Base-by-base conservation (phyloP, 2,888 invertebrate species). In the Leptinotarsa juncta region DNA sequence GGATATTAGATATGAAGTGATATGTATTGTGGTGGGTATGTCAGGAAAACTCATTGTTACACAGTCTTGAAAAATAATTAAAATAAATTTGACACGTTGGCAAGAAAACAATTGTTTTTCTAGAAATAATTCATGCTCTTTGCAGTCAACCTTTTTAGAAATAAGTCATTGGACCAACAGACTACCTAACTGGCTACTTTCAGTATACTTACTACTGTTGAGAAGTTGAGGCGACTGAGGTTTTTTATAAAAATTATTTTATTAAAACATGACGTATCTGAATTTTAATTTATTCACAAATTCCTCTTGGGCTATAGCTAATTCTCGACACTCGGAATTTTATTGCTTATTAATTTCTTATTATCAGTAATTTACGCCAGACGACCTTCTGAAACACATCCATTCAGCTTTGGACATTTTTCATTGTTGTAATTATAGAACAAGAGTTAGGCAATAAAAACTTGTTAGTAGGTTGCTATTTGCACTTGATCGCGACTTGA, bases 341-440 rank as follows among this genome's bases (percentile, higher is more conserved):
- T 12, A 62, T 42, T 62, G 42, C 5, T n/a, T 42, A 62, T 32
- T 16, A 62, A 62, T 62, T 26, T 15, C 10, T 62, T n/a, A 62
- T 42, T 42, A 42, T 42, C n/a, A 62, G 42, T n/a, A 62, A 32
- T 62, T 62, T 42, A n/a, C 42, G 16, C 26, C 62, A 62, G 62
- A 62, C 62, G 57, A 48, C 69, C 69, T 69, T 53, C 57, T 57
- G 48, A 62, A 32, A 42, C 3, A 42, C 15, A 62, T 62, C 32
- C 16, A 51, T 50, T 49, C n/a, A 53, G 18, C 16, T 55, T 57
- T 48, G 69, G 69, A 57, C 48, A 57, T 57, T 57, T 60, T 49
- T 57, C 55, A 69, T 69, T 57, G 69, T 69, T 57, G 3, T 18
- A 57, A 57, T 69, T 69, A 69, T 57, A 49, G 57, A 69, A 69